phyloP scores from a whole-genome alignment of 2,888 invertebrate species.

The Schizotus pectinicornis region DNA sequence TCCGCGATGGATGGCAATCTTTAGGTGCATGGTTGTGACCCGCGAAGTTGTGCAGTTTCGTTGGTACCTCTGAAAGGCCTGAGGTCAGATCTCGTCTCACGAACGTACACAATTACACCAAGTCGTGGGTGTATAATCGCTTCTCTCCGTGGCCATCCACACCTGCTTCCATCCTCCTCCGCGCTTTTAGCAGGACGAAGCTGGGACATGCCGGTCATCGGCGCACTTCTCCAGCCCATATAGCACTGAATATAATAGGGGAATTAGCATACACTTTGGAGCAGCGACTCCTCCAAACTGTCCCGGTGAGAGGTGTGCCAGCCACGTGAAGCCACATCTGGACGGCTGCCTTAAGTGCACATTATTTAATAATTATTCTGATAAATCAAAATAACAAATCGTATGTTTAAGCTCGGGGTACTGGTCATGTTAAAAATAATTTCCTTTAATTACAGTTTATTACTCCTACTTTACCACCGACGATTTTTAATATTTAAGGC shows the following conservation, averaged over 20 bases:
- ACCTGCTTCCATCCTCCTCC: conserved; percentile 41
- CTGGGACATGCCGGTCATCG: conserved; percentile 27
- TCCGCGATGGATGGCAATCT: too few species aligned
- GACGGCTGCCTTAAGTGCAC: conserved; percentile 54
- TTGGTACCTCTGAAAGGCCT: conserved; percentile 54
- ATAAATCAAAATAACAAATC: conserved; percentile 61
- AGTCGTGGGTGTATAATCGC: conserved; percentile 60
- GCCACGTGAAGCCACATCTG: conserved; percentile 30
- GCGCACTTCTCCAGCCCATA: conserved; percentile 47
- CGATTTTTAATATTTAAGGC: conserved; percentile 36
- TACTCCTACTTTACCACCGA: conserved; percentile 47
- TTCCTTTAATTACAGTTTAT: conserved; percentile 59
- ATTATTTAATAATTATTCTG: conserved; percentile 61
- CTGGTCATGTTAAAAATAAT: conserved; percentile 57
- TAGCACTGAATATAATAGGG: conserved; percentile 60
- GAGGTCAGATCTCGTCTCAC: conserved; percentile 57
- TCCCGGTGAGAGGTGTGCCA: conserved; percentile 9
- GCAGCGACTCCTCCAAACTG: conserved; percentile 13
- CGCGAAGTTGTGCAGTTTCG: conserved; percentile 39
- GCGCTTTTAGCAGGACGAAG: conserved; percentile 30
- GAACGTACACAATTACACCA: conserved; percentile 57
- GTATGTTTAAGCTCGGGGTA: conserved; percentile 56
- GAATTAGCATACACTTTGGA: conserved; percentile 58
- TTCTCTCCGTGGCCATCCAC: conserved; percentile 49
- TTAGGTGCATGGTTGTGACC: not conserved